Evolutionary conservation across 2,888 invertebrate species (phyloP).

Genomic region (Leptura quadrifasciata): DNA sequence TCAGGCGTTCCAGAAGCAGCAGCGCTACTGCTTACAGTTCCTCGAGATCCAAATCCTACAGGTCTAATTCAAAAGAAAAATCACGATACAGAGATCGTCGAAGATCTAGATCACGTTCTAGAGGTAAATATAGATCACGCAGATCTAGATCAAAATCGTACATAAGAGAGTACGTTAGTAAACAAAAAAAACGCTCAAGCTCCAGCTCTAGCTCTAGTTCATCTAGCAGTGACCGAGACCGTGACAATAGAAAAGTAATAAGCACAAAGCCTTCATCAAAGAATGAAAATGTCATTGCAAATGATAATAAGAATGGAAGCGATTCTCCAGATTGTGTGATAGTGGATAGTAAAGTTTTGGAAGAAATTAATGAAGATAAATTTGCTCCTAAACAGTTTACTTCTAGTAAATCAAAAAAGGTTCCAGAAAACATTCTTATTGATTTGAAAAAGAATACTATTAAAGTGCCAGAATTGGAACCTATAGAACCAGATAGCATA

Average conservation of each 20-base stretch:
- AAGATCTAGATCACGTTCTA: slow-evolving; percentile 54
- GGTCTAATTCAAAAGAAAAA: slow-evolving; percentile 62
- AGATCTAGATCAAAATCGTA: slow-evolving; percentile 70
- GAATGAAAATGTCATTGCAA: slow-evolving; percentile 21
- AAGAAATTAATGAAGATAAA: slow-evolving; percentile 82
- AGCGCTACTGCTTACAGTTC: slow-evolving; percentile 60
- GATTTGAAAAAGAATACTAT: slow-evolving; percentile 84
- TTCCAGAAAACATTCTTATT: slow-evolving; percentile 82
- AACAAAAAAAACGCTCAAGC: slow-evolving; percentile 60
- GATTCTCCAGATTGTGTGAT: slow-evolving; percentile 68
- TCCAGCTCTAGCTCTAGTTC: slow-evolving; percentile 60
- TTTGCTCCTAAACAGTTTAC: slow-evolving; percentile 79
- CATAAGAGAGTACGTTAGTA: slow-evolving; percentile 69
- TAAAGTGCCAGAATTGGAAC: slow-evolving; percentile 78
- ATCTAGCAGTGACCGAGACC: slow-evolving; percentile 48
- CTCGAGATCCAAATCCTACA: slow-evolving; percentile 61
- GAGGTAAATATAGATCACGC: slow-evolving; percentile 61
- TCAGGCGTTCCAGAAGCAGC: slow-evolving; percentile 65
- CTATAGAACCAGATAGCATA: slow-evolving; percentile 78
- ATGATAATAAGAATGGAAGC: slow-evolving; percentile 30
- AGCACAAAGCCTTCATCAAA: slow-evolving; percentile 35
- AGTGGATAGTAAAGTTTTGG: slow-evolving; percentile 78
- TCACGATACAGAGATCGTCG: slow-evolving; percentile 54
- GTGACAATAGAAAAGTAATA: slow-evolving; percentile 39
- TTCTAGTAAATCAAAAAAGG: slow-evolving; percentile 77